These are phyloP conservation scores for Hippocampus mohnikei DNA, from an alignment of 2,113 vertebrate species.

Conservation along the genomic window DNA sequence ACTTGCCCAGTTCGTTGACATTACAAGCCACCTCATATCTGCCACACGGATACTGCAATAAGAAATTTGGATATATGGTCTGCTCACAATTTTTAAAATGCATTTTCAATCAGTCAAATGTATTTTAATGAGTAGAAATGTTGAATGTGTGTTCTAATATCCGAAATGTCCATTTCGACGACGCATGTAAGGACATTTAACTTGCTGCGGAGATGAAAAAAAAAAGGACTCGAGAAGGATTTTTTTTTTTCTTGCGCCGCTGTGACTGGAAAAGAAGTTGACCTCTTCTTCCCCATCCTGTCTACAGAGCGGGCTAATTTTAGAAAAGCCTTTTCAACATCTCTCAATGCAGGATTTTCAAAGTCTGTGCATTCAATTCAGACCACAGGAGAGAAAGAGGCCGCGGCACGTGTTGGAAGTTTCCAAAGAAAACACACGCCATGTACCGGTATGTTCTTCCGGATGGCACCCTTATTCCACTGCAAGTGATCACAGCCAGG, in stretches of 20 bases:
- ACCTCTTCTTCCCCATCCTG: slow-evolving; percentile 26
- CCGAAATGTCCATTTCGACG: background rate
- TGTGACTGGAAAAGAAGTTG: slow-evolving; percentile 34
- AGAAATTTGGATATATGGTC: too few relatives aligned
- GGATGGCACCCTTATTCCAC: background rate
- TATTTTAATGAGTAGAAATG: too few relatives aligned
- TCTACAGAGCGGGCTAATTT: slow-evolving; percentile 20
- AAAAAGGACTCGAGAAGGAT: slow-evolving; percentile 19
- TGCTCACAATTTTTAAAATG: too few relatives aligned
- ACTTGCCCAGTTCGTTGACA: too few relatives aligned
- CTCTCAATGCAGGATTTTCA: slow-evolving; percentile 6
- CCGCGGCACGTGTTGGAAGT: slow-evolving; percentile 18
- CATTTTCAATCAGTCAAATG: too few relatives aligned
- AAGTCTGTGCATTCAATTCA: slow-evolving; percentile 12
- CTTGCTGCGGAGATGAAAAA: background rate
- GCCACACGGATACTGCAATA: too few relatives aligned
- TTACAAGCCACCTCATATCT: too few relatives aligned
- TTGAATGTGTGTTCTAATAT: too few relatives aligned
- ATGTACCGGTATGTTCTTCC: slow-evolving; percentile 27
- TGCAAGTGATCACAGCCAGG: slow-evolving; percentile 16
- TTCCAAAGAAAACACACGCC: slow-evolving; percentile 35
- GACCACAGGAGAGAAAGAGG: slow-evolving; percentile 28
- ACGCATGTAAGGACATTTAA: background rate
- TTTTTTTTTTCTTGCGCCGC: slow-evolving; percentile 15
- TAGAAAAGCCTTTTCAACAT: slow-evolving; percentile 4